phyloP scores from a whole-genome alignment of 2,888 invertebrate genomes.

The Lissocephala sabroskyi region DNA sequence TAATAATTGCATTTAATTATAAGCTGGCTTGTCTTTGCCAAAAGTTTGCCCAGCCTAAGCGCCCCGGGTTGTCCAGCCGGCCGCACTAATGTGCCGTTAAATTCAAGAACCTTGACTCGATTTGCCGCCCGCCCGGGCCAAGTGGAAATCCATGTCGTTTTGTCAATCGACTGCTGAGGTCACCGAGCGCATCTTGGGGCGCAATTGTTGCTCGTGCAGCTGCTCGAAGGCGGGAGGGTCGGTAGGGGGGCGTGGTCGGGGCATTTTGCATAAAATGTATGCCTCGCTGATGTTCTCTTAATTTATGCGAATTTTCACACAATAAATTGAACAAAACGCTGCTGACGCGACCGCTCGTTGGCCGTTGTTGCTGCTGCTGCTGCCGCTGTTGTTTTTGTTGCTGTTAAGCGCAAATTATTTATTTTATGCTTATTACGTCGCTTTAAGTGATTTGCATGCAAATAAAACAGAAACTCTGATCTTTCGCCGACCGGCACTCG shows the following conservation, averaged over 20 bases:
- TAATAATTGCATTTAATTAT: slow-evolving; percentile 70
- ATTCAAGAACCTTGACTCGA: slow-evolving; percentile 4
- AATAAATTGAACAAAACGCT: slow-evolving; percentile 63
- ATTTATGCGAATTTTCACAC: slow-evolving; percentile 66
- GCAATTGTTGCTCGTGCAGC: no score
- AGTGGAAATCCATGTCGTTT: slow-evolving; percentile 48
- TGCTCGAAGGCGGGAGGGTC: no score
- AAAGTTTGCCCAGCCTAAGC: slow-evolving; percentile 22
- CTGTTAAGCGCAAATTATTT: slow-evolving; percentile 37
- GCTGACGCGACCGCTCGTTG: slow-evolving; percentile 17
- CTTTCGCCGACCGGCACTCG: slow-evolving; percentile 4
- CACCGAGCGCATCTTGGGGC: no score
- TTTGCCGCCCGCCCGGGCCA: slow-evolving; percentile 26
- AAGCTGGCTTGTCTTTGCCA: slow-evolving; percentile 34
- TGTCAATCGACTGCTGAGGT: no score
- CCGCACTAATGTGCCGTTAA: neutral
- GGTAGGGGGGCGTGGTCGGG: no score
- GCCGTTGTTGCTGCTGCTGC: neutral
- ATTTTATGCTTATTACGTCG: slow-evolving; percentile 59
- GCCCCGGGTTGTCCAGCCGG: neutral
- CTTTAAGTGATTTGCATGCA: slow-evolving; percentile 51
- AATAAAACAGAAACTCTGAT: slow-evolving; percentile 6
- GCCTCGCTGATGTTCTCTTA: slow-evolving; percentile 43
- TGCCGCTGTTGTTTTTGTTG: slow-evolving; percentile 14
- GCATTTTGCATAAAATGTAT: slow-evolving; percentile 62